Percentiles rank a stretch among this genome's conserved stretches.
These are phyloP conservation scores for Chionis minor DNA, from an alignment of 2,113 vertebrate species.

Conservation along the genomic window DNA sequence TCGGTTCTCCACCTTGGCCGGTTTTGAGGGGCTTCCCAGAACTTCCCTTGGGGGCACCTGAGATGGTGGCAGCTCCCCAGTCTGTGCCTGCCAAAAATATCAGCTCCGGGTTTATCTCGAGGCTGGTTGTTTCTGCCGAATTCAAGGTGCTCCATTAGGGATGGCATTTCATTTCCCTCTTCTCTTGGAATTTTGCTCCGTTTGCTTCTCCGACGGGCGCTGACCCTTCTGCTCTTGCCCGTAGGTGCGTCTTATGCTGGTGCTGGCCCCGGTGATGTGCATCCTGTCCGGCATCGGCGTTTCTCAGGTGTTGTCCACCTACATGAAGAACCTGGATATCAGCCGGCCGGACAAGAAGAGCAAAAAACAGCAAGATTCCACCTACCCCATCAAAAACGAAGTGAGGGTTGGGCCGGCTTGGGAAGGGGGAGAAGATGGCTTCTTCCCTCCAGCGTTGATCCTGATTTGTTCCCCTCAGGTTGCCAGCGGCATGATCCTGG, in stretches of 20 bases:
- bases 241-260: constrained; percentile 97
- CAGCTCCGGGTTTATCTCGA: accelerated
- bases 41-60: accelerated
- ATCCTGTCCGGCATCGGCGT: constrained; percentile 97
- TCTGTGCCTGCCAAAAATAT: background rate
- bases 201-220: accelerated
- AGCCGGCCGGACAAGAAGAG: constrained; percentile 93
- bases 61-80: background rate
- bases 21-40: background rate
- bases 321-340: constrained; percentile 98
- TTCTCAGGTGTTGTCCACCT: constrained; percentile 95
- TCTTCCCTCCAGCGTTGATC: accelerated
- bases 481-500: constrained; percentile 97
- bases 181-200: background rate
- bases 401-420: background rate
- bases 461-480: constrained; percentile 72
- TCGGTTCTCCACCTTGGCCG: accelerated
- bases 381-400: constrained; percentile 98
- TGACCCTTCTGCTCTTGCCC: background rate
- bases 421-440: accelerated
- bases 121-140: background rate
- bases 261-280: constrained; percentile 97
- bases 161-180: background rate
- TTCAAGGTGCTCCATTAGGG: background rate
- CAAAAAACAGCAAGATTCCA: constrained; percentile 96